Percentiles rank a stretch among this genome's conserved stretches.
phyloP scores from a whole-genome alignment of 2,113 vertebrate genomes.

The Porphyrio hochstetteri region DNA sequence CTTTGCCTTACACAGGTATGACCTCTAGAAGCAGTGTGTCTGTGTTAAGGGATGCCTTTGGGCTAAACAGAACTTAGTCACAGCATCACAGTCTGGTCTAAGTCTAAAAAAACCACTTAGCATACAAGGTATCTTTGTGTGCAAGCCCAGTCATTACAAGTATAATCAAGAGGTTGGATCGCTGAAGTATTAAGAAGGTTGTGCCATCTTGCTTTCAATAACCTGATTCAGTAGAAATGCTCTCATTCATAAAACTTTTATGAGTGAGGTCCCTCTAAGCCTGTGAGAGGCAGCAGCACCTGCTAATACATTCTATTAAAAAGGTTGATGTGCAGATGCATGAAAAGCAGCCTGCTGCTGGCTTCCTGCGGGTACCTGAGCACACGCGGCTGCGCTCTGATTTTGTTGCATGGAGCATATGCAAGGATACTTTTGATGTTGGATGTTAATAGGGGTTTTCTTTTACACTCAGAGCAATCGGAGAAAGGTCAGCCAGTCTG shows the following conservation, averaged over 20 bases:
- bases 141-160: neutral
- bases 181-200: neutral
- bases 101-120: neutral
- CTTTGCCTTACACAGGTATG: neutral
- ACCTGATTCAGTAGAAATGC: neutral
- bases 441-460: neutral
- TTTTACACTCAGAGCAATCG: neutral
- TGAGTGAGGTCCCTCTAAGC: neutral
- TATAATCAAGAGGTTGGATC: neutral
- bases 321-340: neutral
- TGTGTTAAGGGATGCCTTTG: neutral
- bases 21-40: neutral
- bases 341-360: neutral
- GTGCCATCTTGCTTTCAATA: neutral
- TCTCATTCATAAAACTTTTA: neutral
- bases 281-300: neutral
- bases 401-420: neutral
- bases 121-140: neutral
- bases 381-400: accelerated
- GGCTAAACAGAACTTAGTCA: neutral
- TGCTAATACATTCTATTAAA: neutral
- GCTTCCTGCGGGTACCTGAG: neutral
- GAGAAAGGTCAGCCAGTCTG: neutral
- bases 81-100: neutral
- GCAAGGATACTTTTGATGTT: neutral